Conservation (phyloP, 2,797 vertebrate genomes). For the Steatocranus sp. region DNA sequence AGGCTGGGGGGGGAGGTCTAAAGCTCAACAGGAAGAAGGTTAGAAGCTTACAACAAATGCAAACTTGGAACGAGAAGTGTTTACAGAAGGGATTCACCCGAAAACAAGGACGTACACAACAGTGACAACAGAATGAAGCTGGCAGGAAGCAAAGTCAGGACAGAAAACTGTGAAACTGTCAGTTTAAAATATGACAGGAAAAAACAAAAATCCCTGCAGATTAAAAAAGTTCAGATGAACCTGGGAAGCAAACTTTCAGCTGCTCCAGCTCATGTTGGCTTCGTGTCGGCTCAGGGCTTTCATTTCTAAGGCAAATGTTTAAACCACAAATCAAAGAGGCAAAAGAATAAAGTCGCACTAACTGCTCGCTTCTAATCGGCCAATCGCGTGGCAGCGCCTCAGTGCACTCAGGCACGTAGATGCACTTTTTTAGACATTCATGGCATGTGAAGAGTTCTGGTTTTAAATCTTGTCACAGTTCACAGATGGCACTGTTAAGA, state of each 20-base stretch:
- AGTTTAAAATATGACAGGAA: rapidly evolving
- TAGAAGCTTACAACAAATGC: neutral
- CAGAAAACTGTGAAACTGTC: neutral
- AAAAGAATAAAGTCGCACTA: neutral
- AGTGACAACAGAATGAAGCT: neutral
- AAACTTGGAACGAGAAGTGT: neutral
- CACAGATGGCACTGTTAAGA: neutral
- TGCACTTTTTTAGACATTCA: rapidly evolving
- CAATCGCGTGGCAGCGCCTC: neutral
- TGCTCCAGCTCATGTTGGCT: neutral
- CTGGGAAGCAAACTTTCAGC: neutral
- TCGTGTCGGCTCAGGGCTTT: neutral
- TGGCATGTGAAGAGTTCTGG: rapidly evolving
- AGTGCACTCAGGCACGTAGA: rapidly evolving
- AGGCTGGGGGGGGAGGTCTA: neutral
- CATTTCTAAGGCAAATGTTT: neutral
- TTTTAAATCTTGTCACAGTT: neutral
- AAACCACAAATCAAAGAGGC: neutral
- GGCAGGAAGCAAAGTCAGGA: neutral
- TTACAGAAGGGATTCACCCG: neutral
- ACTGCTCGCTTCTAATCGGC: neutral
- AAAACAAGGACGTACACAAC: neutral
- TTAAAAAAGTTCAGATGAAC: neutral
- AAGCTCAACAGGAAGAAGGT: neutral
- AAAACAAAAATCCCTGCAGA: neutral